These are phyloP conservation scores for Eupithecia insigniata DNA, from an alignment of 2,888 invertebrate genomes.

Conservation along the genomic window DNA sequence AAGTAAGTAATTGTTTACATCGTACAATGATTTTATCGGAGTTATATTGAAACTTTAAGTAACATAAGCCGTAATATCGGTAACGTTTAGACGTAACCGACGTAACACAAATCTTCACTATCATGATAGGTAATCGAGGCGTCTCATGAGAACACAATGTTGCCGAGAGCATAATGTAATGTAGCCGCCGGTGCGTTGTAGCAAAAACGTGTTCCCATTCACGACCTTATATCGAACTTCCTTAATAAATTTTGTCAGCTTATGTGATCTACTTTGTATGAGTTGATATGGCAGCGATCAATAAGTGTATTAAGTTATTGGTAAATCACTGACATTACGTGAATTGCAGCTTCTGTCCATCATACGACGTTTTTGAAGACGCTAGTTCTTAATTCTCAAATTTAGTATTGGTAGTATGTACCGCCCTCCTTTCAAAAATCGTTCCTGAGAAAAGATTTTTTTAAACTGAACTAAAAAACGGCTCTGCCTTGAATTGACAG, in stretches of 20 bases:
- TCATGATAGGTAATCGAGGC: slow-evolving; percentile 15
- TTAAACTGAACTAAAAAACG: no score
- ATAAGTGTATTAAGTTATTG: no score
- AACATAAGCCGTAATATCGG: slow-evolving; percentile 2
- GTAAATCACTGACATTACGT: no score
- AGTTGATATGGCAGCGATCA: neutral
- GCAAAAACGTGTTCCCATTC: slow-evolving; percentile 5
- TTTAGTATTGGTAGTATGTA: no score
- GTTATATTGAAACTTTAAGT: neutral
- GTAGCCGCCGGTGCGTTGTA: neutral
- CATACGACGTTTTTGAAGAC: no score
- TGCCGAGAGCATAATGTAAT: neutral
- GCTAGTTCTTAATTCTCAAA: no score
- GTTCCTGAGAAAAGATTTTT: no score
- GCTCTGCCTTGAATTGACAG: no score
- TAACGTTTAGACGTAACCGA: slow-evolving; percentile 4
- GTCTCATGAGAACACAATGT: slow-evolving; percentile 4
- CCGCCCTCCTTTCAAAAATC: no score
- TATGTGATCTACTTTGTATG: neutral
- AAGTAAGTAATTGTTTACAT: slow-evolving; percentile 55
- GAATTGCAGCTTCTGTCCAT: no score
- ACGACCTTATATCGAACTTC: slow-evolving; percentile 2
- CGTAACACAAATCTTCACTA: neutral
- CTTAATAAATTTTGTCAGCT: neutral
- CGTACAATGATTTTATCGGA: neutral